A percentile compares a stretch with the other conserved stretches of the same genome.
Evolutionary conservation across 2,113 vertebrate species (phyloP).

Genomic region (Calypte anna): DNA sequence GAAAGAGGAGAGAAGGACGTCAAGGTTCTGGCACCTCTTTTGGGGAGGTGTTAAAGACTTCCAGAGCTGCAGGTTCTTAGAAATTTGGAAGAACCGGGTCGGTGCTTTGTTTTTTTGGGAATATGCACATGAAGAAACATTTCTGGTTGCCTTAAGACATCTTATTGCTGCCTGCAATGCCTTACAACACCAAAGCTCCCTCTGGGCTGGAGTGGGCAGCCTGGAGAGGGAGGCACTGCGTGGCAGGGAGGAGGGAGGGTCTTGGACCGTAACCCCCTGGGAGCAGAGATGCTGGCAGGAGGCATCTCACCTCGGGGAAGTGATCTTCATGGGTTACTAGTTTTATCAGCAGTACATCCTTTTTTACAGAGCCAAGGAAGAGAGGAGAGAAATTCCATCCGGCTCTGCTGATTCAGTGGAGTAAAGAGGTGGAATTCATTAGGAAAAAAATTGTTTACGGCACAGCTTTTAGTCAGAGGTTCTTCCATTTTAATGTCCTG

Average conservation of each 20-base stretch:
- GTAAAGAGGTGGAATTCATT: conserved; percentile 76
- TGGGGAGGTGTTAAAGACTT: not conserved
- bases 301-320: not conserved
- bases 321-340: conserved; percentile 19
- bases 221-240: not conserved
- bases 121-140: accelerated
- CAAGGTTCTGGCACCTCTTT: accelerated
- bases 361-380: conserved; percentile 13
- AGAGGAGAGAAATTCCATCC: conserved; percentile 55
- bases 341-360: conserved; percentile 47
- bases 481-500: conserved; percentile 75
- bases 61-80: not conserved
- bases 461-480: conserved; percentile 67
- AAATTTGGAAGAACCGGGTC: not conserved
- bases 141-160: accelerated
- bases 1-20: not conserved
- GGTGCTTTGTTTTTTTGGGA: not conserved
- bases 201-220: not conserved
- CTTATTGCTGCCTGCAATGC: accelerated
- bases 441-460: conserved; percentile 75
- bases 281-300: not conserved
- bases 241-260: not conserved
- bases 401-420: conserved; percentile 62
- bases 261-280: not conserved
- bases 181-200: accelerated